These are phyloP conservation scores for Phlogophora meticulosa DNA, from an alignment of 2,888 invertebrate genomes.

Conservation along the genomic window DNA sequence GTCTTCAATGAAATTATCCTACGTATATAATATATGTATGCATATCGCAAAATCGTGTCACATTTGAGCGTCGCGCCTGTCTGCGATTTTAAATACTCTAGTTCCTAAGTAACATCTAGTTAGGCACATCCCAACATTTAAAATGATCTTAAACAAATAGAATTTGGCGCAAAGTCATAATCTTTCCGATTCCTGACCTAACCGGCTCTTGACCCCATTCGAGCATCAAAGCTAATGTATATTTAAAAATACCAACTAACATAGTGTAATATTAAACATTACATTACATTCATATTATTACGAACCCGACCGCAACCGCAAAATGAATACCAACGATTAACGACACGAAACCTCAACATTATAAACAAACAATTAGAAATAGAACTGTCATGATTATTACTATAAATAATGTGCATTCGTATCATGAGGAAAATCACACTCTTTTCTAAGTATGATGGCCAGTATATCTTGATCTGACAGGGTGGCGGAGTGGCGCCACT, in stretches of 20 bases:
- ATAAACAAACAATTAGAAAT: slow-evolving; percentile 47
- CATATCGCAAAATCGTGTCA: too few species aligned
- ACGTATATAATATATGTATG: too few species aligned
- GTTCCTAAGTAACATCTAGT: too few species aligned
- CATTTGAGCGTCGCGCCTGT: too few species aligned
- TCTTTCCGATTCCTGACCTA: too few species aligned
- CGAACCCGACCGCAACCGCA: slow-evolving; percentile 38
- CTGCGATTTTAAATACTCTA: too few species aligned
- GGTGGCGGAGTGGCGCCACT: neutral
- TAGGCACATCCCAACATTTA: too few species aligned
- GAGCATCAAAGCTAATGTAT: slow-evolving; percentile 1
- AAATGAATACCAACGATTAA: slow-evolving; percentile 40
- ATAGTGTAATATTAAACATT: too few species aligned
- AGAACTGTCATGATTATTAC: slow-evolving; percentile 39
- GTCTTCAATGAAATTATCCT: too few species aligned
- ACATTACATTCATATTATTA: too few species aligned
- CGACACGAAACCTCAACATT: slow-evolving; percentile 79
- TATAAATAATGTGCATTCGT: slow-evolving; percentile 21
- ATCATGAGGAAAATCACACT: slow-evolving; percentile 53
- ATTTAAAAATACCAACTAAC: slow-evolving; percentile 8
- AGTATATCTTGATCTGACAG: slow-evolving; percentile 14
- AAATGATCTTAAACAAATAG: too few species aligned
- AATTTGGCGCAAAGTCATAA: too few species aligned
- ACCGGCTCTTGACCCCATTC: neutral
- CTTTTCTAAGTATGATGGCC: slow-evolving; percentile 13